phyloP scores from a whole-genome alignment of 1,140 invertebrate genomes.

The Ganaspis sp. region DNA sequence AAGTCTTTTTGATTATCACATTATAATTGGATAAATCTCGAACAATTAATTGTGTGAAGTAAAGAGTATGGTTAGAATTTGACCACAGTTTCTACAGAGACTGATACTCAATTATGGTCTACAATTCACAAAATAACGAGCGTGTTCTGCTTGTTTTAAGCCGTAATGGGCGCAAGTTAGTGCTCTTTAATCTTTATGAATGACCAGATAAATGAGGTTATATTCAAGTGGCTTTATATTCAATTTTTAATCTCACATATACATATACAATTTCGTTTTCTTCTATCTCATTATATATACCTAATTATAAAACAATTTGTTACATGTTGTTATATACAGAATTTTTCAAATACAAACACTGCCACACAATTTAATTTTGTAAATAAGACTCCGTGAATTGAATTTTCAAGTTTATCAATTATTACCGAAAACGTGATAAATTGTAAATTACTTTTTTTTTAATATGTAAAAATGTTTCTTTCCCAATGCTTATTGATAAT shows the following conservation, averaged over 20 bases:
- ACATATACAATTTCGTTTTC: too few relatives aligned
- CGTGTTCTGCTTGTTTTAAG: constrained; percentile 18
- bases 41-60: not conserved
- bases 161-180: not conserved
- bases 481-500: too few relatives aligned
- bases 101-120: constrained; percentile 17
- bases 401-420: too few relatives aligned
- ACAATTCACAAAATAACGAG: constrained; percentile 25
- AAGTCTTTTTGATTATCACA: not conserved
- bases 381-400: too few relatives aligned
- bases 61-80: not conserved
- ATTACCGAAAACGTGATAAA: too few relatives aligned
- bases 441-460: too few relatives aligned
- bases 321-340: too few relatives aligned
- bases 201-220: constrained; percentile 11
- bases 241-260: not conserved
- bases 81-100: not conserved
- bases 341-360: too few relatives aligned
- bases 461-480: too few relatives aligned
- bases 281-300: too few relatives aligned
- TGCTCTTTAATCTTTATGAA: constrained; percentile 13
- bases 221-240: not conserved
- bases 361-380: too few relatives aligned
- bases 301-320: too few relatives aligned
- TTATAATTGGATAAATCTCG: constrained; percentile 19